Evolutionary conservation across 1,140 invertebrate species (phyloP), one percentile per base, ranked within the genome.

Genomic region (Aricia agestis): DNA sequence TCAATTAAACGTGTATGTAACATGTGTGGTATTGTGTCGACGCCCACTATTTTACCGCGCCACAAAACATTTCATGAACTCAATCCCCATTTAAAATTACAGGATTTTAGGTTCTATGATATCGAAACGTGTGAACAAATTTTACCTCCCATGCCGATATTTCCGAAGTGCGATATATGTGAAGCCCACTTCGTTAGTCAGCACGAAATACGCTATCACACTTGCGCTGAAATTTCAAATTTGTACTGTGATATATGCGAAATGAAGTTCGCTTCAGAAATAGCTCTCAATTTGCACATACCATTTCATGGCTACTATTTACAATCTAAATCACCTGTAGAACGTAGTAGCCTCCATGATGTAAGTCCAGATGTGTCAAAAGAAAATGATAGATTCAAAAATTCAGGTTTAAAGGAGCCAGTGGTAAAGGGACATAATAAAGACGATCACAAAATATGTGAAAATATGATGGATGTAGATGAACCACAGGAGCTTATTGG

Each of bases 11-110:
- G 63, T 65, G 67, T 78, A 19, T 88, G 86, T 71, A 79, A 78
- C 70, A 69, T 69, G 58, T 88, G 86, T 79, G 86, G 86, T n/a
- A 74, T 89, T 59, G 67, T 79, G 19, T 75, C 85, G 68, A 79
- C 81, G n/a, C 61, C 32, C 19, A 75, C 75, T 70, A 61, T 67
- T 67, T 74, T 78, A 18, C 36, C 45, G 6, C 59, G 70, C 6
- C 86, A 88, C 69, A 76, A 70, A 76, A 72, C 70, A n/a, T 18
- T 79, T 45, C 82, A 86, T 63, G 17, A 69, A 36, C 72, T 79
- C 68, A 67, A 75, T 25, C 73, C 74, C 61, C 65, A 74, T 61
- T 70, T 84, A 65, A 80, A 68, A 71, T 73, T 89, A 25, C 72
- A 82, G 63, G 75, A 85, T 73, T 86, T 81, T 69, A 73, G 57